A percentile compares a stretch with the other conserved stretches of the same genome.
Conservation (phyloP, 2,888 invertebrate species). For the Formica aserva region DNA sequence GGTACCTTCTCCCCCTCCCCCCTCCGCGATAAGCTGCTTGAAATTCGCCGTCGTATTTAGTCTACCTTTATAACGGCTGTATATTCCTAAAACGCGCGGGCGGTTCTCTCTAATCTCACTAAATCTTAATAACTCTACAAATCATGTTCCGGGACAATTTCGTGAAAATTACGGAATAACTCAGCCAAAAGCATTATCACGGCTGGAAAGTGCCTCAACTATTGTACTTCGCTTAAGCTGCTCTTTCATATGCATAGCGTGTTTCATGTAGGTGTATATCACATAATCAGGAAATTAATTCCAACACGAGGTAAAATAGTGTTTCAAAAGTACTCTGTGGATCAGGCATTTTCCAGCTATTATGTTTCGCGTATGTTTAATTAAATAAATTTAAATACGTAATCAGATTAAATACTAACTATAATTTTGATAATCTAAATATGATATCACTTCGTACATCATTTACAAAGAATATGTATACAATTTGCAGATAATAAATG, state of each 20-base stretch:
- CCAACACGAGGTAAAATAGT: conserved; percentile 56
- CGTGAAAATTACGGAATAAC: conserved; percentile 76
- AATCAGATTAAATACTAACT: background rate
- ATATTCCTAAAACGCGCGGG: conserved; percentile 37
- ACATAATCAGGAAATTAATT: conserved; percentile 75
- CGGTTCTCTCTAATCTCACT: conserved; percentile 66
- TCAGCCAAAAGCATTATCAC: conserved; percentile 73
- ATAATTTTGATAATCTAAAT: background rate
- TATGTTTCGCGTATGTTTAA: conserved; percentile 10
- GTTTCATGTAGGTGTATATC: conserved; percentile 67
- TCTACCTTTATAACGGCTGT: conserved; percentile 56
- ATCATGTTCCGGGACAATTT: conserved; percentile 74
- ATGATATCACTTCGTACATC: background rate
- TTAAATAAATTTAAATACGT: conserved; percentile 28
- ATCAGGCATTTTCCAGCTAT: conserved; percentile 46
- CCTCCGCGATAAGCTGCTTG: conserved; percentile 18
- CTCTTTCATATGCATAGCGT: conserved; percentile 74
- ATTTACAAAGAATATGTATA: conserved; percentile 8
- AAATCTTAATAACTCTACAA: conserved; percentile 74
- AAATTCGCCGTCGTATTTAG: conserved; percentile 52
- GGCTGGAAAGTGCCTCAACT: conserved; percentile 71
- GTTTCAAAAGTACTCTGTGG: conserved; percentile 27
- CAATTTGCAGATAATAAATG: background rate
- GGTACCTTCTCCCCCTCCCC: background rate
- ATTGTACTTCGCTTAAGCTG: conserved; percentile 75